Evolutionary conservation across 2,797 vertebrate genomes (phyloP).

Genomic region (Cyclopterus lumpus): DNA sequence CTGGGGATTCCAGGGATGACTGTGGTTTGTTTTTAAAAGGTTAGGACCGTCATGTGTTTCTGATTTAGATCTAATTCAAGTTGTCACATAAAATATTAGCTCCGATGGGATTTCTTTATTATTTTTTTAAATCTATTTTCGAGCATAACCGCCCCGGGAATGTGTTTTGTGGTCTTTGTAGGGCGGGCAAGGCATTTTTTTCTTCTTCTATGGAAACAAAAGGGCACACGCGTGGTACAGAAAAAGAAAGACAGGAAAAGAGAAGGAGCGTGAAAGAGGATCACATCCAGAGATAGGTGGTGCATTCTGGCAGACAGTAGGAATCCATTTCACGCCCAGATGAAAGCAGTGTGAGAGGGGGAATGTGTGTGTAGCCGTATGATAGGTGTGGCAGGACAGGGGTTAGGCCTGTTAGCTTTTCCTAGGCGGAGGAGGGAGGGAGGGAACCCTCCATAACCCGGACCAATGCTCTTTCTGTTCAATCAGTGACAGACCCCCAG

Average conservation of each 20-base stretch:
- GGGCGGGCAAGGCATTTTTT: conserved; percentile 51
- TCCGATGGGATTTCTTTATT: conserved; percentile 74
- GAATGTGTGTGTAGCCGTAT: conserved; percentile 74
- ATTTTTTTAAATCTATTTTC: conserved; percentile 69
- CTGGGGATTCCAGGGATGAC: conserved; percentile 81
- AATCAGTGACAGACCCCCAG: conserved; percentile 60
- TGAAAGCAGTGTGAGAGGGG: conserved; percentile 78
- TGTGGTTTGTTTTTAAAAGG: conserved; percentile 80
- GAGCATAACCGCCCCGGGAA: conserved; percentile 76
- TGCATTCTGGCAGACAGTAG: conserved; percentile 80
- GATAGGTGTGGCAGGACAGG: conserved; percentile 80
- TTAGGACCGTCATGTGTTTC: conserved; percentile 83
- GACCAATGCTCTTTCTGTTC: conserved; percentile 56
- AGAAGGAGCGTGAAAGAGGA: conserved; percentile 55
- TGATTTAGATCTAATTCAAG: conserved; percentile 79
- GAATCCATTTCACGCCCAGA: conserved; percentile 82
- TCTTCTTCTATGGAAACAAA: conserved; percentile 61
- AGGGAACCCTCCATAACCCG: conserved; percentile 62
- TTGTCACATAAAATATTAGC: conserved; percentile 81
- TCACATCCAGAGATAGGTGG: conserved; percentile 78
- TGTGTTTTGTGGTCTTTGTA: conserved; percentile 68
- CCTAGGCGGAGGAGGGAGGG: conserved; percentile 67
- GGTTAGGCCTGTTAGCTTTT: conserved; percentile 78
- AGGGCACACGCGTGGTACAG: conserved; percentile 67
- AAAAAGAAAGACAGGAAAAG: conserved; percentile 40